Base-by-base conservation (phyloP, 2,888 invertebrate species). In the Dermolepida albohirtum region DNA sequence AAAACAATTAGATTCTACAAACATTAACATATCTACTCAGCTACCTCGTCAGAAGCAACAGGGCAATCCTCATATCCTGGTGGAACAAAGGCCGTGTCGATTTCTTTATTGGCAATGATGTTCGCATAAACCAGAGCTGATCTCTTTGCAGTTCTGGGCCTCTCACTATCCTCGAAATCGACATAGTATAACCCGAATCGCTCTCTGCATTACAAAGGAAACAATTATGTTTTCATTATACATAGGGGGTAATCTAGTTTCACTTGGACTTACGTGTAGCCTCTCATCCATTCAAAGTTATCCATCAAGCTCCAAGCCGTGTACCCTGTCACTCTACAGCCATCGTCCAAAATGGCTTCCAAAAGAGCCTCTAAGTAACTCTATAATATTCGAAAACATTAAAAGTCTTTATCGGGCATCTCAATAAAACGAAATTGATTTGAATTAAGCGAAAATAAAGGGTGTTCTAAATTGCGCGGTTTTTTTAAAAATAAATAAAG, bases 261-360 rank as follows among this genome's bases (percentile, higher is more conserved):
- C 2, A 6, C 29, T n/a, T 22, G 17, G 5, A 12, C 17, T 63
- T 49, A 65, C 88, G 88, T 88, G 78, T 87, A 94, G 29, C 94
- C 94, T 47, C 86, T 84, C 69, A 85, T 85, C 93, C 94, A 94
- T 80, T 95, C 94, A 80, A 90, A 92, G 78, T 92, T 92, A 77
- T 95, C 94, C 81, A 94, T 86, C n/a, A 95, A 81, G 71, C 91
- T 91, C 93, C 93, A 94, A 64, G 89, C 88, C 0, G 91, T 88
- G 77, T 93, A 95, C 0, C 89, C 92, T 4, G 84, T 78, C 0
- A 91, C 85, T 54, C 84, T 84, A 71, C 88, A 89, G 0, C 86
- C 86, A 77, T 90, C 89, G 44, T 85, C 83, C 0, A 78, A 73
- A 0, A 90, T 76, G 0, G 88, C 87, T 1, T 80, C 74, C 49